Percentiles rank a stretch among this genome's conserved stretches.
Evolutionary conservation across 2,113 vertebrate species (phyloP).

Genomic region (Epinephelus fuscoguttatus): DNA sequence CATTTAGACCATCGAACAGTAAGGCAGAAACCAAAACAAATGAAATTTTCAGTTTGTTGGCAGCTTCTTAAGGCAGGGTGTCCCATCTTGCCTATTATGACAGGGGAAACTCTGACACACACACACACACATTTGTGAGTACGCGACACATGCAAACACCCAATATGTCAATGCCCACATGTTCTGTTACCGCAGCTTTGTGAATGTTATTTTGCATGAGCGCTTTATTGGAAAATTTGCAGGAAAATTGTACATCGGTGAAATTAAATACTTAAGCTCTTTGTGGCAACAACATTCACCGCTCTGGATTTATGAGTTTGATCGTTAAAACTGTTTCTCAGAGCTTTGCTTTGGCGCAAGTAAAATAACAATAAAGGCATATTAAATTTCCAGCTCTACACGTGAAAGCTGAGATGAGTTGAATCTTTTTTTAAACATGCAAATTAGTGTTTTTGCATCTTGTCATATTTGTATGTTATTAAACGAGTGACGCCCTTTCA

Average conservation of each 20-base stretch:
- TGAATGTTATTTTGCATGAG: slow-evolving; percentile 37
- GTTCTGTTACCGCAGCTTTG: slow-evolving; percentile 37
- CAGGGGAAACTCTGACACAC: slow-evolving; percentile 52
- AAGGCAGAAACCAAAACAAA: slow-evolving; percentile 61
- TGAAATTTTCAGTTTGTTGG: slow-evolving; percentile 36
- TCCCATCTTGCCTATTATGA: slow-evolving; percentile 34
- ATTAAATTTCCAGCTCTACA: background rate
- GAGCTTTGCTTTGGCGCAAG: slow-evolving; percentile 40
- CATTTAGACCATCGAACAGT: slow-evolving; percentile 11
- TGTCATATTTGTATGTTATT: background rate
- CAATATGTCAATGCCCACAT: slow-evolving; percentile 37
- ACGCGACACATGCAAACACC: slow-evolving; percentile 1
- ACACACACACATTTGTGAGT: background rate
- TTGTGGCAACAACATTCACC: slow-evolving; percentile 52
- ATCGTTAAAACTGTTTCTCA: slow-evolving; percentile 73
- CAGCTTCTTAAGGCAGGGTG: slow-evolving; percentile 11
- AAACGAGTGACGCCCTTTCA: background rate
- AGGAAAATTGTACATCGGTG: slow-evolving; percentile 69
- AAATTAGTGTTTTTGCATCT: background rate
- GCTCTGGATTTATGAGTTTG: slow-evolving; percentile 62
- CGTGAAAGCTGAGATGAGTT: background rate
- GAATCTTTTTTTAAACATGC: background rate
- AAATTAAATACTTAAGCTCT: slow-evolving; percentile 56
- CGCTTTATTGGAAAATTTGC: slow-evolving; percentile 65
- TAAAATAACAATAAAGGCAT: slow-evolving; percentile 25